Evolutionary conservation across 2,888 invertebrate species (phyloP).

Genomic region (Iselma pallidipennis): DNA sequence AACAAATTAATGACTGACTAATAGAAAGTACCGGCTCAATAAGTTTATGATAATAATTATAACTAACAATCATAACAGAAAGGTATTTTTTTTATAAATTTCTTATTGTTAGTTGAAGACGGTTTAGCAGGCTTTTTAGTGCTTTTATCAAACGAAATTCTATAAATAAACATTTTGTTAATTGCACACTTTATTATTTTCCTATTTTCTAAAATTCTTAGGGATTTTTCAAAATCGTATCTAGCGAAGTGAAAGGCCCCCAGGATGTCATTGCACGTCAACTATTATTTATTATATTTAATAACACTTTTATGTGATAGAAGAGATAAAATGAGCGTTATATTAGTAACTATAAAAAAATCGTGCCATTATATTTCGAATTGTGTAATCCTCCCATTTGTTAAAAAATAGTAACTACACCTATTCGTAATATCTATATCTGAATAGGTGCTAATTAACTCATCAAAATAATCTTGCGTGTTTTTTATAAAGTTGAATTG

Average conservation of each 20-base stretch:
- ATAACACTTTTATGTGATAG: neutral
- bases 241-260: neutral
- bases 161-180: no score
- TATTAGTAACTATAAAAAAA: neutral
- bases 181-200: neutral
- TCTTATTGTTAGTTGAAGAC: no score
- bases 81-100: neutral
- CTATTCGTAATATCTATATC: no score
- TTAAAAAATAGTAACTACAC: neutral
- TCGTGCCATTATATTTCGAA: neutral
- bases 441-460: neutral
- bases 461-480: neutral
- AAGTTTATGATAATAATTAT: neutral
- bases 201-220: neutral
- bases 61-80: neutral
- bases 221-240: neutral
- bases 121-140: no score
- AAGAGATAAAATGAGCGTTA: neutral
- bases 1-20: conserved; percentile 7
- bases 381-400: neutral
- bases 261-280: neutral
- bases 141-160: no score
- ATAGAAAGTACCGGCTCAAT: conserved; percentile 6
- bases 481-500: neutral
- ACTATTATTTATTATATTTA: neutral